These are phyloP conservation scores for Rhinichthys osculus DNA, from an alignment of 2,797 vertebrate genomes.

Conservation along the genomic window DNA sequence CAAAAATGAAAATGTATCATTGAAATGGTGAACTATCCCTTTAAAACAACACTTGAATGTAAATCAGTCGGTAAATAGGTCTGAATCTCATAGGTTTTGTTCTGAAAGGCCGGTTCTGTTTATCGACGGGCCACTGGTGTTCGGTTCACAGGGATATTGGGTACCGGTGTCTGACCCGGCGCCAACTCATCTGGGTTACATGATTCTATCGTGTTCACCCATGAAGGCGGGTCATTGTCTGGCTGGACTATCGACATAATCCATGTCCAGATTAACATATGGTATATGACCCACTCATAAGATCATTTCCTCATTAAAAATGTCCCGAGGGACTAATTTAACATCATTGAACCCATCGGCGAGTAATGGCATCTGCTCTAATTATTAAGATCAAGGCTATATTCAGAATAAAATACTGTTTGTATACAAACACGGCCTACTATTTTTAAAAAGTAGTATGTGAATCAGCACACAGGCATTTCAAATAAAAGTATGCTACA, in stretches of 20 bases:
- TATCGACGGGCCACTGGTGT: constrained; percentile 1
- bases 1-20: background rate
- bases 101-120: background rate
- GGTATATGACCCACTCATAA: constrained; percentile 58
- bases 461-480: background rate
- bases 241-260: constrained; percentile 69
- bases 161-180: constrained; percentile 39
- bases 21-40: background rate
- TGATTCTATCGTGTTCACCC: constrained; percentile 63
- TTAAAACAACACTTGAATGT: background rate
- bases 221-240: constrained; percentile 49
- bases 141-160: constrained; percentile 36
- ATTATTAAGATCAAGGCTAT: constrained; percentile 35
- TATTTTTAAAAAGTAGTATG: background rate
- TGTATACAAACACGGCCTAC: background rate
- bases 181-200: constrained; percentile 67
- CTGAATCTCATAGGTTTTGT: background rate
- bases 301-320: constrained; percentile 58
- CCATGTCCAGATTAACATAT: constrained; percentile 59
- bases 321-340: constrained; percentile 62
- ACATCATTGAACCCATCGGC: constrained; percentile 62
- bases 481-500: background rate
- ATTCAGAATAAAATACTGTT: constrained; percentile 15
- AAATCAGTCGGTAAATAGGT: background rate
- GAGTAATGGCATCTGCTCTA: constrained; percentile 33